Percentiles rank a stretch among this genome's conserved stretches.
phyloP scores from a whole-genome alignment of 2,113 vertebrate genomes.

The Neoarius graeffei region DNA sequence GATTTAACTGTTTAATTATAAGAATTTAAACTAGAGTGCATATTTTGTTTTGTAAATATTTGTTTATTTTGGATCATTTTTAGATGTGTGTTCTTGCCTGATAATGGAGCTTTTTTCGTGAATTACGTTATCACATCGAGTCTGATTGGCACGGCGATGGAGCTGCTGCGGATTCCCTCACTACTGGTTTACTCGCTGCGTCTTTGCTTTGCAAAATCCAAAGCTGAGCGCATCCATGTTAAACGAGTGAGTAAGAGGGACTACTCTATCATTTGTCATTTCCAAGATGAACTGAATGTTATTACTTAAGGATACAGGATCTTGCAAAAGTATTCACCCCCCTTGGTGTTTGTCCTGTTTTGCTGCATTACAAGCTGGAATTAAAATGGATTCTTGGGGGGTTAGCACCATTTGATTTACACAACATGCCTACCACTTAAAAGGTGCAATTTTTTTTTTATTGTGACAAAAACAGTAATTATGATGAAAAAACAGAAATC shows the following conservation, averaged over 20 bases:
- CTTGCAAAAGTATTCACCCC: too few species aligned
- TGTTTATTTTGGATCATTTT: not conserved
- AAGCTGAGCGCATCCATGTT: slow-evolving; percentile 89
- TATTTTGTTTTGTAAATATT: too few species aligned
- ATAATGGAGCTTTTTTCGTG: slow-evolving; percentile 95
- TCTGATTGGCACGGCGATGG: slow-evolving; percentile 89
- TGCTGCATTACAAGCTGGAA: too few species aligned
- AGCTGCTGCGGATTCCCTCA: slow-evolving; percentile 85
- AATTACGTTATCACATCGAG: slow-evolving; percentile 94
- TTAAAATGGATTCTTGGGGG: too few species aligned
- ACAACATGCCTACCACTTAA: too few species aligned
- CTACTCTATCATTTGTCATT: not conserved
- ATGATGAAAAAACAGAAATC: too few species aligned
- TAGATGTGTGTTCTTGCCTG: slow-evolving; percentile 95
- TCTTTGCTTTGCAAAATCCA: slow-evolving; percentile 89
- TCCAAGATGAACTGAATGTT: not conserved
- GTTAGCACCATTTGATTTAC: too few species aligned
- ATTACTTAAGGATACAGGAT: not conserved
- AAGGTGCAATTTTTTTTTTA: too few species aligned
- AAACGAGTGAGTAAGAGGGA: slow-evolving; percentile 76
- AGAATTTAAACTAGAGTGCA: not conserved
- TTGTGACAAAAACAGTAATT: too few species aligned
- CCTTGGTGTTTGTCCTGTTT: too few species aligned
- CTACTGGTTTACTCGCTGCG: slow-evolving; percentile 83
- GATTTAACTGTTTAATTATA: not conserved